Conservation (phyloP, 2,888 invertebrate species). For the Psococerastis gibbosa region DNA sequence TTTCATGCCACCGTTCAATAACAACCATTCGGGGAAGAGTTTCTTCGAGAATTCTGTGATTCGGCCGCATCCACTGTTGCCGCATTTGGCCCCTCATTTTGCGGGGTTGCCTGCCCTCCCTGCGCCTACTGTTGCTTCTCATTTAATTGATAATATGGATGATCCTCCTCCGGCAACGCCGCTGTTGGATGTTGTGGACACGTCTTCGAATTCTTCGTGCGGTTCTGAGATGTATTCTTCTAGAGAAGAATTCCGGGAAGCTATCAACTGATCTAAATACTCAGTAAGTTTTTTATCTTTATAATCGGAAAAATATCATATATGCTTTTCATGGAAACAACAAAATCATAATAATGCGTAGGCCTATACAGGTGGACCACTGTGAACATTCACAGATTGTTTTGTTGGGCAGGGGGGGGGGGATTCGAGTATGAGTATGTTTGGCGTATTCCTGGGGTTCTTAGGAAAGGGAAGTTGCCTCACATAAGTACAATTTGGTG, state of each 20-base stretch:
- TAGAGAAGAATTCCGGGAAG: neutral
- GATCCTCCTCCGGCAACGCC: conserved; percentile 10
- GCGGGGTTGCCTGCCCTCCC: conserved; percentile 8
- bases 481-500: too few species aligned
- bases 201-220: conserved; percentile 13
- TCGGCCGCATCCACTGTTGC: conserved; percentile 14
- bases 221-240: neutral
- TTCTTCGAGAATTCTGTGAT: conserved; percentile 9
- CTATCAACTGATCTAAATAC: neutral
- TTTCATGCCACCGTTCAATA: conserved; percentile 14
- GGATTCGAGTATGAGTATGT: too few species aligned
- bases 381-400: too few species aligned
- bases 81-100: conserved; percentile 10
- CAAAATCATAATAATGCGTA: too few species aligned
- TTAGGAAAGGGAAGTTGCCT: too few species aligned
- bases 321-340: too few species aligned
- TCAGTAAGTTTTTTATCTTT: too few species aligned
- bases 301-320: too few species aligned
- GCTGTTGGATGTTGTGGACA: conserved; percentile 15
- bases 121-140: conserved; percentile 5
- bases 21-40: conserved; percentile 1
- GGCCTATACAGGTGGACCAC: too few species aligned
- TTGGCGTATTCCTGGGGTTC: too few species aligned
- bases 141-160: conserved; percentile 9
- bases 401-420: too few species aligned